Base-by-base conservation (phyloP, 2,113 vertebrate species). In the Gulo gulo region DNA sequence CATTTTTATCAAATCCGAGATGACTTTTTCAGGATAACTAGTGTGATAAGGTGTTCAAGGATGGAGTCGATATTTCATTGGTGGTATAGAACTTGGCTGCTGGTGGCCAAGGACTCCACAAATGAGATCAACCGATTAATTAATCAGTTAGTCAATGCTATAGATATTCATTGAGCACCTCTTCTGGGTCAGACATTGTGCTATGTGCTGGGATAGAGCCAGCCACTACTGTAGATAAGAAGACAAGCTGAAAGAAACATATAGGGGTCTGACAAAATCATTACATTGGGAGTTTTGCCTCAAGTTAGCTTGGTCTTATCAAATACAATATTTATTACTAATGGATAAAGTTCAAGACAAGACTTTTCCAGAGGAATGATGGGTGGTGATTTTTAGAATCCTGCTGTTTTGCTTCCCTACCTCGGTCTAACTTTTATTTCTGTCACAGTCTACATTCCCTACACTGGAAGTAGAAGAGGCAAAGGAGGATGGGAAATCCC, bases 241-340 rank as follows among this genome's bases (percentile, higher is more conserved):
- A 71, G 47, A 65, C 10, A 79, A 55, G 13, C 45, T 47, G 55
- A 81, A 88, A 86, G 55, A 88, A 82, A 11, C 61, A 6, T 55
- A 13, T 34, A 1, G 4, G 39, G 9, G 14, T 88, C 23, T 88
- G 61, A 74, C 91, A 93, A 94, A 50, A 36, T 42, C 61, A 14
- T 88, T 94, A 73, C 52, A 11, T 89, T 61, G 47, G 23, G 83
- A 95, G 36, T 83, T 94, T 96, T 83, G 71, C 26, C 47, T 84
- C 73, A 93, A 47, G 73, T 24, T 83, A 63, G 5, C 14, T 65
- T 73, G 34, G n/a, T 80, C 50, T 94, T 96, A 20, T 86, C n/a
- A 21, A 89, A 31, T 94, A 79, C 21, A 94, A 1, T 91, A 78
- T 94, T 96, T 93, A 79, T 87, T 79, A 91, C 26, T 15, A 65